These are phyloP conservation scores for Mesaphorura yosii DNA, from an alignment of 1,140 invertebrate genomes.

Conservation along the genomic window DNA sequence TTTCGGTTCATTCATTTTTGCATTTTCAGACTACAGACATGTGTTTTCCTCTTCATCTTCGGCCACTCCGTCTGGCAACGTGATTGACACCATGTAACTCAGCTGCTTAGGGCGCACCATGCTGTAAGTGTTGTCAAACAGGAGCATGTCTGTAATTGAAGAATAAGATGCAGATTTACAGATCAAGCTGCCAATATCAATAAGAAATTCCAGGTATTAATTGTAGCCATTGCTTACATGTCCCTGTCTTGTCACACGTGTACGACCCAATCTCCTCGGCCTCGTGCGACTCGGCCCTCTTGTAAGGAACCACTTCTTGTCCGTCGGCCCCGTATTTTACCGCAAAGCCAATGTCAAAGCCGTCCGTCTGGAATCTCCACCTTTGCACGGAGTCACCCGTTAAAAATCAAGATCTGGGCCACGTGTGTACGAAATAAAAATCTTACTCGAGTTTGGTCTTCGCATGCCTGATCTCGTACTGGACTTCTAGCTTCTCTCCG, in stretches of 20 bases:
- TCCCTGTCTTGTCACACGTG: constrained; percentile 58
- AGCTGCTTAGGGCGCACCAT: constrained; percentile 66
- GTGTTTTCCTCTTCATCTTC: not conserved
- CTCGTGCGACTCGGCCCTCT: constrained; percentile 60
- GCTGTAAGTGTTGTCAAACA: constrained; percentile 79
- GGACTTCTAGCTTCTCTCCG: constrained; percentile 16
- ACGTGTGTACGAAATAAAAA: not conserved
- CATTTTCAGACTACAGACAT: too few species aligned
- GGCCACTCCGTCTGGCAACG: not conserved
- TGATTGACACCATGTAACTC: constrained; percentile 45
- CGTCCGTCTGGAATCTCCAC: constrained; percentile 78
- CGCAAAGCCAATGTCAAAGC: constrained; percentile 78
- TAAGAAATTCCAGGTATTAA: not conserved
- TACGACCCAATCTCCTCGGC: constrained; percentile 66
- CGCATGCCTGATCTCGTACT: constrained; percentile 17
- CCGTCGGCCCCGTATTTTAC: constrained; percentile 53
- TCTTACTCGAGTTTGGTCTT: constrained; percentile 7
- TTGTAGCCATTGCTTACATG: constrained; percentile 51
- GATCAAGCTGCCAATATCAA: not conserved
- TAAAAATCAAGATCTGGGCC: not conserved
- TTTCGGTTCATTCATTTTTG: too few species aligned
- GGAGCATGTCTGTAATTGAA: constrained; percentile 50
- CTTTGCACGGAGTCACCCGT: constrained; percentile 38
- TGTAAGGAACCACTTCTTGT: constrained; percentile 51
- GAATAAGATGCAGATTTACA: not conserved